Evolutionary conservation across 2,797 vertebrate species (phyloP), one percentile per base, ranked within the genome.

Genomic region (Anolis apletophallus): DNA sequence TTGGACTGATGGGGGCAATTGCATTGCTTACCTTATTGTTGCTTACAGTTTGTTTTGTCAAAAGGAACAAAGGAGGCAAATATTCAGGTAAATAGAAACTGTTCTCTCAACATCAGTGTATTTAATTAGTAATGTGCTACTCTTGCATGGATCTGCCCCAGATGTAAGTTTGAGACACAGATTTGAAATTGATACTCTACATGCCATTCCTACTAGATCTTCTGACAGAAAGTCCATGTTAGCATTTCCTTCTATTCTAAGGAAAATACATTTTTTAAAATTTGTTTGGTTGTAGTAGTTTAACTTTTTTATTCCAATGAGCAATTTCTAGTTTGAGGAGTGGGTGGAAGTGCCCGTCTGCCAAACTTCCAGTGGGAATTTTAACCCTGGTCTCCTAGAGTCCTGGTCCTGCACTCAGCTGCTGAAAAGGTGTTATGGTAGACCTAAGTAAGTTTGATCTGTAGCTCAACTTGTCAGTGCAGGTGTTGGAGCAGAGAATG

Each of bases 1-100:
- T 99, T 87, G 99, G 99, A 86, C 88, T 99, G 94, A 98, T 99
- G 99, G 98, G 98, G 3, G 98, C 98, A 46, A 93, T 99, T 7
- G 98, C 98, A 90, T 94, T 98, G 71, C 98, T 99, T 91, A 99
- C 98, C 0, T 97, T 99, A 69, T 95, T 97, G 87, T 95, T 99
- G 92, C 94, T 99, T 79, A 98, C 98, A 1, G 91, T 98, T 88
- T 99, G 99, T 96, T 99, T 99, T 93, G 97, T 99, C 95, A 98
- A 98, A 96, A 98, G 98, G 93, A 99, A 99, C 93, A 98, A 97
- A 96, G 99, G 99, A 91, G 99, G 99, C 59, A 99, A 99, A 95
- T 99, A 99, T 87, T 99, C 99, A 64, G 99, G 99, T 99, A 97
- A 95, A 96, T 88, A 83, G 88, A 90, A 88, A 74, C 81, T 78